Evolutionary conservation across 2,113 vertebrate genomes (phyloP), one percentile per base, ranked within the genome.

Genomic region (Columba livia): DNA sequence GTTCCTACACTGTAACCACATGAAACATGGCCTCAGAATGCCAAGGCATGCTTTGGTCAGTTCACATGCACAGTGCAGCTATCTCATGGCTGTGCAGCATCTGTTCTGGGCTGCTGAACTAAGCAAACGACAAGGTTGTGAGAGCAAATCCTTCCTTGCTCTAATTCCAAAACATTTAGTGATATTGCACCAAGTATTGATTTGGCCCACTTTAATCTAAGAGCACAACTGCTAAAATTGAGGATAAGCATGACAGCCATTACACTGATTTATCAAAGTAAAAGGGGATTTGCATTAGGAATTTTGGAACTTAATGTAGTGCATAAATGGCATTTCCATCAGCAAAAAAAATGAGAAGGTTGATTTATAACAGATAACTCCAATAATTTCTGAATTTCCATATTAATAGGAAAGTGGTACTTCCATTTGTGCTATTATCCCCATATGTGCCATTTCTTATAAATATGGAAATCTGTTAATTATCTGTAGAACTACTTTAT

Each of bases 381-480:
- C 29, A 95, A 96, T 92, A 94, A 97, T 95, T 94, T 96, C 75
- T 85, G 70, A 87, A 97, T 97, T 97, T 97, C 94, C 94, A 96
- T 96, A 85, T 73, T 97, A 94, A 97, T 96, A 96, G 87, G 85
- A 88, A 96, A 91, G 86, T 89, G 83, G 72, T 89, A 82, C 91
- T 94, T 85, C 57, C 75, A 83, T 83, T 93, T 92, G 94, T 94
- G 95, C 74, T 96, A 74, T 97, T 96, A 95, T 93, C 88, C 90
- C 78, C 85, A 71, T 90, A 96, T 93, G 94, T 94, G 62, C 82
- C 79, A 92, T 62, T 93, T 97, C 85, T 94, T 91, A 97, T 97
- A 96, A 97, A 94, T 93, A 95, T 94, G 96, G 96, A 97, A 97
- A 97, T 97, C 9, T 72, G 58, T 64, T 92, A 90, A 89, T 97